These are phyloP conservation scores for Chaetorhynchus papuensis DNA, from an alignment of 2,113 vertebrate species.

Conservation along the genomic window DNA sequence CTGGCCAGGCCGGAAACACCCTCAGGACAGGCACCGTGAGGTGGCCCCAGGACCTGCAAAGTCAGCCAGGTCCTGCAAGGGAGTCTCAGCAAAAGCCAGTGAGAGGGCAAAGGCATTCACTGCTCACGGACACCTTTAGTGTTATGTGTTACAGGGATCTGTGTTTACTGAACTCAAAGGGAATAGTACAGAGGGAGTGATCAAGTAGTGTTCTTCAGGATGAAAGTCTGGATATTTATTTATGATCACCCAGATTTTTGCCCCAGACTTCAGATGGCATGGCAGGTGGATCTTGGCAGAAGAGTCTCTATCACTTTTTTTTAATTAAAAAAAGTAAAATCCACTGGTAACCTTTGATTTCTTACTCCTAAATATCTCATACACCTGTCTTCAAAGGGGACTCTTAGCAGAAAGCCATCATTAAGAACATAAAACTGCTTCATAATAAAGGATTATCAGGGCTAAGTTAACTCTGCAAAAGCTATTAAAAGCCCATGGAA, in stretches of 20 bases:
- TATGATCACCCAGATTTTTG: neutral
- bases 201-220: neutral
- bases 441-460: neutral
- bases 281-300: neutral
- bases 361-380: neutral
- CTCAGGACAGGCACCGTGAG: neutral
- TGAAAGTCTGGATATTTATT: neutral
- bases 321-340: neutral
- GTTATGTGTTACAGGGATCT: neutral
- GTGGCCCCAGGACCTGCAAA: neutral
- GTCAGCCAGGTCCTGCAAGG: neutral
- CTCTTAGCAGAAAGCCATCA: neutral
- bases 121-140: neutral
- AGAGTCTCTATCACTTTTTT: neutral
- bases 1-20: rapidly evolving
- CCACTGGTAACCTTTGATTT: neutral
- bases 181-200: neutral
- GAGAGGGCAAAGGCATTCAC: neutral
- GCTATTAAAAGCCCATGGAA: neutral
- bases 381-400: neutral
- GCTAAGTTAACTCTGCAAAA: neutral
- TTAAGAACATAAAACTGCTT: neutral
- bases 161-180: neutral
- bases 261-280: neutral
- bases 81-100: neutral